These are phyloP conservation scores for Erythrocercus mccallii DNA, from an alignment of 2,113 vertebrate species.

Conservation along the genomic window DNA sequence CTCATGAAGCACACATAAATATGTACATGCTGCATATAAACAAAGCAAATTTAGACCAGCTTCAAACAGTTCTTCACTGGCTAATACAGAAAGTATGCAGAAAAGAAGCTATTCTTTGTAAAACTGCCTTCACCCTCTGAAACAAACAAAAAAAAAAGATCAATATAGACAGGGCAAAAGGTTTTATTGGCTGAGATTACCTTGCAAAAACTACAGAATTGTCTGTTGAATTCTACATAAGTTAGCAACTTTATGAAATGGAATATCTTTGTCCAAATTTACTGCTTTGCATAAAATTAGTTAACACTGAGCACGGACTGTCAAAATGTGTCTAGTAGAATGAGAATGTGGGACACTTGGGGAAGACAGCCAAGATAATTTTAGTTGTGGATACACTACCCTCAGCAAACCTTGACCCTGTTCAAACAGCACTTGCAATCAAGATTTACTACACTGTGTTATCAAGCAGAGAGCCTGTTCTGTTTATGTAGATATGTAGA, in stretches of 20 bases:
- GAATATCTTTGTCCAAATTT: constrained; percentile 9
- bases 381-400: not conserved
- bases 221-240: not conserved
- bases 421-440: not conserved
- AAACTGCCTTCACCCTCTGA: not conserved
- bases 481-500: not conserved
- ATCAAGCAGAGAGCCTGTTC: not conserved
- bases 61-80: not conserved
- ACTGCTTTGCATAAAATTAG: constrained; percentile 20
- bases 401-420: not conserved
- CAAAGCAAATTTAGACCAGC: constrained; percentile 14
- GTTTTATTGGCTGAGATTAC: not conserved
- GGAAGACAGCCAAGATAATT: constrained; percentile 3
- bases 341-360: not conserved
- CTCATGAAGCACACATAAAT: constrained; percentile 1
- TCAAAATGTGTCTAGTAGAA: constrained; percentile 1
- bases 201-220: not conserved
- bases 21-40: constrained; percentile 25
- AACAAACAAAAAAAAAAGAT: not conserved
- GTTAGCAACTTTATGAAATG: not conserved
- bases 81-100: not conserved
- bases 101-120: not conserved
- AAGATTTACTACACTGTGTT: not conserved
- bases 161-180: not conserved
- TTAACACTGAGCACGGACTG: not conserved